phyloP scores from a whole-genome alignment of 2,888 invertebrate genomes.

The Diaphora mendica region DNA sequence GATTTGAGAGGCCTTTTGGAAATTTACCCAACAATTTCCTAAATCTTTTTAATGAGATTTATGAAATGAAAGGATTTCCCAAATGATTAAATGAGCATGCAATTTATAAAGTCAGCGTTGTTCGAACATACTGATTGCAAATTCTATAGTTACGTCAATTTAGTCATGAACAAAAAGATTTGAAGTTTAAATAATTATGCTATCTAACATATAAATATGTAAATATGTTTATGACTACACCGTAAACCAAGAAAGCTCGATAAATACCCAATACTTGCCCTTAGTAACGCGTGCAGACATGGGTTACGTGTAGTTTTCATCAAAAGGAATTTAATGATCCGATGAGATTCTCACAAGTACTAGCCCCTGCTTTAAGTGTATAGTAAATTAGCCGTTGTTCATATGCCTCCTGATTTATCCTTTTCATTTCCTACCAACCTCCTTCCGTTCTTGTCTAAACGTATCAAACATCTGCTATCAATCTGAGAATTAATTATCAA shows the following conservation, averaged over 20 bases:
- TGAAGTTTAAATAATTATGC: not conserved
- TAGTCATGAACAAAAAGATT: not conserved
- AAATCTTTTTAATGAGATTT: constrained; percentile 27
- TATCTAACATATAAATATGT: not conserved
- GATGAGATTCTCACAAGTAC: not conserved
- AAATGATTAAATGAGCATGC: constrained; percentile 19
- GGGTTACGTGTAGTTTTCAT: not conserved
- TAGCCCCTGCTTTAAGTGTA: not conserved
- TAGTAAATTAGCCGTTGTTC: not conserved
- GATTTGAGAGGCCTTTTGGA: constrained; percentile 1
- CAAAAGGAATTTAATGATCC: not conserved
- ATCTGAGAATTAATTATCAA: no score
- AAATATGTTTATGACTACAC: no score
- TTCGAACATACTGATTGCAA: constrained; percentile 6
- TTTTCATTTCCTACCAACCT: no score
- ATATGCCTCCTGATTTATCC: no score
- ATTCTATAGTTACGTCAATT: not conserved
- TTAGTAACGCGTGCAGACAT: not conserved
- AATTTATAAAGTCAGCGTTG: constrained; percentile 17
- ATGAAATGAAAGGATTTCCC: constrained; percentile 17
- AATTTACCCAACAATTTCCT: constrained; percentile 9
- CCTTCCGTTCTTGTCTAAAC: not conserved
- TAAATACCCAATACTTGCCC: not conserved
- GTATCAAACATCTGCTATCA: no score
- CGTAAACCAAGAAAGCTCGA: not conserved